These are phyloP conservation scores for Pampusana beccarii DNA, from an alignment of 2,113 vertebrate genomes.

Conservation along the genomic window DNA sequence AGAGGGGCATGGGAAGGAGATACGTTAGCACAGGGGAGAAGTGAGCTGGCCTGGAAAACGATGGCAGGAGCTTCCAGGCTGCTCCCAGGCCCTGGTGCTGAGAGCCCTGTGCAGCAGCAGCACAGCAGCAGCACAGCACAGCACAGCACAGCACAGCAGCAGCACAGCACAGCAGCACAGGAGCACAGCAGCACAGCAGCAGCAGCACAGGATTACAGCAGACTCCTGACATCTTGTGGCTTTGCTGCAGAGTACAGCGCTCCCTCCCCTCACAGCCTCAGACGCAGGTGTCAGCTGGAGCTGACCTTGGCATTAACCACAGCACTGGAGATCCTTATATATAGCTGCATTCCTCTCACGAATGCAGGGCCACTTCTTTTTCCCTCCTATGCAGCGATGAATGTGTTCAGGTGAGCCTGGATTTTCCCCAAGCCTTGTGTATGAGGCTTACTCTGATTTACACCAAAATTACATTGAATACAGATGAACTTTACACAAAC, in stretches of 20 bases:
- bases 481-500: not conserved
- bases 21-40: not conserved
- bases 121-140: not conserved
- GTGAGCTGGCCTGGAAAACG: not conserved
- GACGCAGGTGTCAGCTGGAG: not conserved
- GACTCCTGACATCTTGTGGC: conserved; percentile 70
- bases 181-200: not conserved
- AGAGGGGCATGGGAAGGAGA: rapidly evolving
- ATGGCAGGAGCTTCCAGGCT: not conserved
- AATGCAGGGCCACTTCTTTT: not conserved
- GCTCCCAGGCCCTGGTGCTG: not conserved
- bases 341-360: not conserved
- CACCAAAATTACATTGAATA: not conserved
- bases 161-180: not conserved
- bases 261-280: conserved; percentile 24
- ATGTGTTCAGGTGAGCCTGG: not conserved
- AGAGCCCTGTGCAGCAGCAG: not conserved
- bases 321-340: not conserved
- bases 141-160: not conserved
- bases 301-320: conserved; percentile 40
- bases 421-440: not conserved
- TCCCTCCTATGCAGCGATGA: not conserved
- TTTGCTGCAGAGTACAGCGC: not conserved
- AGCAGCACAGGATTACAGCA: not conserved
- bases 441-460: not conserved